Conservation (phyloP, 1,140 invertebrate species). For the Apis cerana region DNA sequence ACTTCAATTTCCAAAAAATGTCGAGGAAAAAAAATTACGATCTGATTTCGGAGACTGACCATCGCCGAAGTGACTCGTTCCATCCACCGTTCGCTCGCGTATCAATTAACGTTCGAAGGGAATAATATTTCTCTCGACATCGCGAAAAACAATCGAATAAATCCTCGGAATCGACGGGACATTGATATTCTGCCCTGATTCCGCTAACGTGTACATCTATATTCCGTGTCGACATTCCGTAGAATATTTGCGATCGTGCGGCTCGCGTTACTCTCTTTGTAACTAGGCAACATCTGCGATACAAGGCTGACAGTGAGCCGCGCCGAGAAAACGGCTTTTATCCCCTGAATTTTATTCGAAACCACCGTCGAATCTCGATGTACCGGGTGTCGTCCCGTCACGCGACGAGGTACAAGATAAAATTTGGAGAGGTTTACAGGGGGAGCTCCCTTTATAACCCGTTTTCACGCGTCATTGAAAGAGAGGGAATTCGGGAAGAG, state of each 20-base stretch:
- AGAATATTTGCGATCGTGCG: conserved; percentile 24
- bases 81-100: neutral
- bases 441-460: too few species aligned
- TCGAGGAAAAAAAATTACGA: too few species aligned
- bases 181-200: conserved; percentile 16
- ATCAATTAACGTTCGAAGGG: neutral
- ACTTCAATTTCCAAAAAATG: too few species aligned
- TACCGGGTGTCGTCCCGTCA: neutral
- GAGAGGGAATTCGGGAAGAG: too few species aligned
- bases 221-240: conserved; percentile 21
- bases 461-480: too few species aligned
- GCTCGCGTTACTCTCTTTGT: neutral
- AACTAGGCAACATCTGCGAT: conserved; percentile 27
- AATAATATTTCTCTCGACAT: neutral
- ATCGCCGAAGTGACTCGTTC: too few species aligned
- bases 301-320: conserved; percentile 7
- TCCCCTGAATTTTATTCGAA: conserved; percentile 41
- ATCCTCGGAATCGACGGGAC: neutral
- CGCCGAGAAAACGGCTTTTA: conserved; percentile 26
- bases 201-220: conserved; percentile 9
- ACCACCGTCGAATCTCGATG: neutral
- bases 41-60: too few species aligned
- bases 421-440: too few species aligned
- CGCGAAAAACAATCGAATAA: conserved; percentile 18
- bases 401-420: too few species aligned